Percentiles rank a stretch among this genome's conserved stretches.
Evolutionary conservation across 1,140 invertebrate species (phyloP).

Genomic region (Glossosoma conforme): DNA sequence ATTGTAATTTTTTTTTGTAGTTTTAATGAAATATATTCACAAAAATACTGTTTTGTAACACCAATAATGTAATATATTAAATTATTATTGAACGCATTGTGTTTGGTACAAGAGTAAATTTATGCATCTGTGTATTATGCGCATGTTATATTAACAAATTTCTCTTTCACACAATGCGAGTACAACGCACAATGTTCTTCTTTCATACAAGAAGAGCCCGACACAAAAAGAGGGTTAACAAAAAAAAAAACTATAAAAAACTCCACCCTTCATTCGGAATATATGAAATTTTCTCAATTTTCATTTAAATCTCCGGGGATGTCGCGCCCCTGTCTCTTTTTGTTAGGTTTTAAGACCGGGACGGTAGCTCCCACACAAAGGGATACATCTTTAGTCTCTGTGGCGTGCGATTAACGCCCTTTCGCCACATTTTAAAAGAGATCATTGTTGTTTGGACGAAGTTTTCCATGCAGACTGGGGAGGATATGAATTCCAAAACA

Average conservation of each 20-base stretch:
- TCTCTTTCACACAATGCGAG: too few species aligned
- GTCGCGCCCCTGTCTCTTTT: constrained; percentile 30
- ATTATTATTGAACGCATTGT: too few species aligned
- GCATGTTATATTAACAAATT: too few species aligned
- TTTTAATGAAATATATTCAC: too few species aligned
- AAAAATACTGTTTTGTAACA: too few species aligned
- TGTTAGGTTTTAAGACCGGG: constrained; percentile 32
- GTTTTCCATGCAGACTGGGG: constrained; percentile 8
- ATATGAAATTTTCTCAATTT: constrained; percentile 34
- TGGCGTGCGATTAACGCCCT: not conserved
- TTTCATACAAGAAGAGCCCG: too few species aligned
- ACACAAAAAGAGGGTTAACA: too few species aligned
- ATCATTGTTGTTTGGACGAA: not conserved
- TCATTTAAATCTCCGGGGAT: constrained; percentile 33
- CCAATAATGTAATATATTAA: too few species aligned
- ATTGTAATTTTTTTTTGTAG: too few species aligned
- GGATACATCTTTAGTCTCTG: not conserved
- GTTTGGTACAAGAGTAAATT: too few species aligned
- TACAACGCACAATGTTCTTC: too few species aligned
- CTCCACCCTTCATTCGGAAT: constrained; percentile 30
- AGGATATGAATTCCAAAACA: constrained; percentile 18
- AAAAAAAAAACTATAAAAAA: constrained; percentile 29
- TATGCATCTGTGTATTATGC: too few species aligned
- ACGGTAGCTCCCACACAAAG: constrained; percentile 13
- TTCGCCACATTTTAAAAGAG: not conserved